Evolutionary conservation across 2,888 invertebrate genomes (phyloP).

Genomic region (Lithosia quadra): DNA sequence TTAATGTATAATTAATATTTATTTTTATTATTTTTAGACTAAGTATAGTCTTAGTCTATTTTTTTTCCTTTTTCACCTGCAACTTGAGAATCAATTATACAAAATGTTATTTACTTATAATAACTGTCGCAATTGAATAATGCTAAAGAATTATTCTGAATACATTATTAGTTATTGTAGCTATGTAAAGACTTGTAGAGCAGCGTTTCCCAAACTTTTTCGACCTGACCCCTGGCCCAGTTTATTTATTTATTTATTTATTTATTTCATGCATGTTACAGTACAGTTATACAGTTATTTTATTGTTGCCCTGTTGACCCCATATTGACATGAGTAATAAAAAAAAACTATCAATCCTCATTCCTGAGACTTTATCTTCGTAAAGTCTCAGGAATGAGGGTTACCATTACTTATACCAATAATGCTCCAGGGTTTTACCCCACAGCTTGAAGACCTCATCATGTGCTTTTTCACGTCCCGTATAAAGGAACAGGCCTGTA

Average conservation of each 20-base stretch:
- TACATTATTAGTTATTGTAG: neutral
- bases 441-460: neutral
- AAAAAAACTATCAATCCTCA: too few species aligned
- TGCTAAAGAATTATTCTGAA: neutral
- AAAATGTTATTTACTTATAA: neutral
- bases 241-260: too few species aligned
- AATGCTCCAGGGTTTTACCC: too few species aligned
- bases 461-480: neutral
- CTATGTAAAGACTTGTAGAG: neutral
- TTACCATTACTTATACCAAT: too few species aligned
- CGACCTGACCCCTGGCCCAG: neutral
- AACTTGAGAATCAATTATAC: neutral
- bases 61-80: neutral
- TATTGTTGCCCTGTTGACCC: too few species aligned
- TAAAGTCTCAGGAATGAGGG: too few species aligned
- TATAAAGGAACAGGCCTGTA: neutral
- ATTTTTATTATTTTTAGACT: conserved; percentile 11
- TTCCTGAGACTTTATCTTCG: too few species aligned
- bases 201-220: neutral
- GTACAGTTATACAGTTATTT: too few species aligned
- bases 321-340: too few species aligned
- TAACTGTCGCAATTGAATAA: neutral
- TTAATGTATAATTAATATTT: neutral
- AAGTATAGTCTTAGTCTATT: neutral
- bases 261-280: too few species aligned